phyloP scores from a whole-genome alignment of 2,888 invertebrate species.

The Melanophora roralis region DNA sequence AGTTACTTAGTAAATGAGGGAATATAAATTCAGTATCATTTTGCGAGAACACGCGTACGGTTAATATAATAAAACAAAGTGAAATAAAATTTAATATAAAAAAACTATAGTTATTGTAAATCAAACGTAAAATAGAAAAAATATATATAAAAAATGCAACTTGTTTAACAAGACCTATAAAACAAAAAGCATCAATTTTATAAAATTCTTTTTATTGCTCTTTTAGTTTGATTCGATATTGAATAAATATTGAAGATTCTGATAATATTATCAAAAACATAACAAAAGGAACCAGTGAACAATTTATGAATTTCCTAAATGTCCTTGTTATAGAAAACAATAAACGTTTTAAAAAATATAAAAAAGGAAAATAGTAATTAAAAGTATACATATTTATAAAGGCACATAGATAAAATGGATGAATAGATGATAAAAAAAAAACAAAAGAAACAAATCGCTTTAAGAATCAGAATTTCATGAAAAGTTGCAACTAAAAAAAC shows the following conservation, averaged over 20 bases:
- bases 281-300: slow-evolving; percentile 11
- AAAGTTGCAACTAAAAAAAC: not conserved
- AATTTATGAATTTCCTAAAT: slow-evolving; percentile 60
- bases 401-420: no score
- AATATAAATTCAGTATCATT: slow-evolving; percentile 45
- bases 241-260: no score
- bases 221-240: no score
- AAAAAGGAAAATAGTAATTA: slow-evolving; percentile 18
- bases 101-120: not conserved
- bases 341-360: slow-evolving; percentile 38
- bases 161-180: no score
- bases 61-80: slow-evolving; percentile 26
- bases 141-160: not conserved
- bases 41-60: slow-evolving; percentile 50
- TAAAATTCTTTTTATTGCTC: no score
- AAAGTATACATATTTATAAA: no score
- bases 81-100: not conserved
- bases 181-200: no score
- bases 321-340: slow-evolving; percentile 59
- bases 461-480: not conserved
- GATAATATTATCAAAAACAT: no score
- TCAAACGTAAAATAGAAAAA: slow-evolving; percentile 25
- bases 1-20: not conserved
- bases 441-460: slow-evolving; percentile 21
- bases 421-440: slow-evolving; percentile 5